Evolutionary conservation across 2,113 vertebrate genomes (phyloP), one percentile per base, ranked within the genome.

Genomic region (Halcyon malimbica): DNA sequence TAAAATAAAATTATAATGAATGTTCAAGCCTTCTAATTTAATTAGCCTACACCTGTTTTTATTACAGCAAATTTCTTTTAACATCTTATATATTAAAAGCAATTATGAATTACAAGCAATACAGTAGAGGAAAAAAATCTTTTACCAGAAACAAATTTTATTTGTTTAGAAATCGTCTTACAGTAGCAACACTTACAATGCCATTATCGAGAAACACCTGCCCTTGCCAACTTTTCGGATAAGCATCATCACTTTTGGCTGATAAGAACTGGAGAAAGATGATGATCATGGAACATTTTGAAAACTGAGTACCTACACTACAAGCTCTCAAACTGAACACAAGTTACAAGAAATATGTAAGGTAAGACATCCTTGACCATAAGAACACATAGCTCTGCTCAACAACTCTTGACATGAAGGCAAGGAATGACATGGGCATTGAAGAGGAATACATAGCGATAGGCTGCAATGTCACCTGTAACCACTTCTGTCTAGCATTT

Each of bases 31-130:
- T 80, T 85, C 64, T 81, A 81, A 95, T 84, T 94, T 84, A 89
- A 95, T 92, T 89, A 73, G 53, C 37, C 53, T 79, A 68, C 82
- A 95, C 70, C 68, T 95, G 64, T 4, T 76, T 94, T 96, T 91
- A 91, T 28, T 64, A 56, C 57, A 95, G 70, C 53, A 65, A 85
- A 68, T 87, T 94, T 76, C 7, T 88, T 93, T 76, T 91, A 92
- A 81, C 65, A 41, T 56, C 69, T 87, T 79, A 35, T 81, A 89
- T 82, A 91, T 79, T 91, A 91, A 86, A 95, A 91, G 37, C 85
- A 91, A 86, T 95, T 89, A 93, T 20, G 13, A 76, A 69, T 87
- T 83, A 69, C 35, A 70, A 89, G 65, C 50, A 89, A 95, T 62
- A 71, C 6, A 29, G 29, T 5, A 18, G 19, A 24, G 39, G 7